Conservation (phyloP, 2,888 invertebrate genomes). For the Hypercompe scribonia region DNA sequence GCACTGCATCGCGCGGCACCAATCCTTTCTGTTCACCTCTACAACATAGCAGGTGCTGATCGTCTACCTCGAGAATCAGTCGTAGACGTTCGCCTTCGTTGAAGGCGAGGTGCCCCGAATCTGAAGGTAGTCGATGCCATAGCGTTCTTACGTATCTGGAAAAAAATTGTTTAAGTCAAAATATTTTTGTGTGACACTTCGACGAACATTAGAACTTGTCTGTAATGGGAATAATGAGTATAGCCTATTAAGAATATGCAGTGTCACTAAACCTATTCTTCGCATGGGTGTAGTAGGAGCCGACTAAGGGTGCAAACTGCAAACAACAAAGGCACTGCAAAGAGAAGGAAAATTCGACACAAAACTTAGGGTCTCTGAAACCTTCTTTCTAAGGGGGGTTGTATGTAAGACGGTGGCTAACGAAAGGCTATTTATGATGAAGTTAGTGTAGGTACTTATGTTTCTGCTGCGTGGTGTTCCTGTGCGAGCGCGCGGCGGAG, state of each 20-base stretch:
- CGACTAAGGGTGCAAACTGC: too few relatives aligned
- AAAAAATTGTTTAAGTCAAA: background rate
- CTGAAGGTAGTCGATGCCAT: conserved; percentile 91
- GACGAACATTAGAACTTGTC: background rate
- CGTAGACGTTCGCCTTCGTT: conserved; percentile 91
- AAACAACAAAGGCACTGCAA: too few relatives aligned
- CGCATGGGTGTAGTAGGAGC: too few relatives aligned
- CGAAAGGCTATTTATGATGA: too few relatives aligned
- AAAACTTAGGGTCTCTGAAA: too few relatives aligned
- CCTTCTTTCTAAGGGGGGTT: too few relatives aligned
- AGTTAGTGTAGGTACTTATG: conserved; percentile 65
- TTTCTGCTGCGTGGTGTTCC: conserved; percentile 74
- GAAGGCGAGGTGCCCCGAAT: conserved; percentile 92
- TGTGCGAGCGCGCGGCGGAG: conserved; percentile 84
- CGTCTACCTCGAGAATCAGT: conserved; percentile 91
- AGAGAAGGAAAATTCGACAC: too few relatives aligned
- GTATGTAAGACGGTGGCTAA: too few relatives aligned
- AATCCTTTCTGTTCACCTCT: conserved; percentile 92
- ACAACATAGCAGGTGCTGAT: conserved; percentile 91
- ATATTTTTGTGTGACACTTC: background rate
- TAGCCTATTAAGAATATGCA: too few relatives aligned
- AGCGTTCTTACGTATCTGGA: conserved; percentile 90
- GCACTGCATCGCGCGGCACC: conserved; percentile 90
- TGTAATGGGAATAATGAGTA: too few relatives aligned
- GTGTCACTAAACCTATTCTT: too few relatives aligned